Evolutionary conservation across 2,888 invertebrate genomes (phyloP), one percentile per base, ranked within the genome.

Genomic region (Hyposoter dolosus): DNA sequence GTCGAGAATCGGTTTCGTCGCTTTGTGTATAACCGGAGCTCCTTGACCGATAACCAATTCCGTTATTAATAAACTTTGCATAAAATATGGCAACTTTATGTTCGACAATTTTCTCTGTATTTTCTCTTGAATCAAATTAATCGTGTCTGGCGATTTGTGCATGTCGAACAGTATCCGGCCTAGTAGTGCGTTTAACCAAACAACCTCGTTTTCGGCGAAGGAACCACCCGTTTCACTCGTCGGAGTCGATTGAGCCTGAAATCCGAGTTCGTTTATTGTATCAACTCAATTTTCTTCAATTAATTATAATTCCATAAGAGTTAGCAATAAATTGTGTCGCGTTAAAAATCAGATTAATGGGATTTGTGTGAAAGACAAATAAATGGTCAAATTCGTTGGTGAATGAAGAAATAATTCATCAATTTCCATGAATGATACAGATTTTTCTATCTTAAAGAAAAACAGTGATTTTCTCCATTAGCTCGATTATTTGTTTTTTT

Each of bases 21-120:
- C 95, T 72, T 95, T 95, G 88, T 95, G 95, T 88, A 97, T 95
- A 40, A 96, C 93, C 23, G 97, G 97, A 28, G 97, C 95, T 47
- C 96, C 95, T 84, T 94, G 93, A 56, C 97, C 97, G 89, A 98
- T 95, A 66, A 96, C 96, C 89, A 98, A 94, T 91, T 97, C 96
- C 47, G 97, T 96, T 88, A 98, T 96, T 72, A 96, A 94, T 77
- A 99, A 95, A 88, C 97, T 97, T 88, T 98, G 97, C 95, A 99
- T 97, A 94, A 98, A 98, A 90, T 97, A 97, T 0, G 99, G 98
- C 87, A 97, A 96, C 95, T 97, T 98, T 89, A 99, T 97, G 84
- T 97, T 97, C 83, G 96, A 96, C 2, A 99, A 95, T 95, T 99
- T 99, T 91, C 97, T 96, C 94, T 99, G 98, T 92, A 98, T 97